These are phyloP conservation scores for Crypturellus undulatus DNA, from an alignment of 2,113 vertebrate species.

Conservation along the genomic window DNA sequence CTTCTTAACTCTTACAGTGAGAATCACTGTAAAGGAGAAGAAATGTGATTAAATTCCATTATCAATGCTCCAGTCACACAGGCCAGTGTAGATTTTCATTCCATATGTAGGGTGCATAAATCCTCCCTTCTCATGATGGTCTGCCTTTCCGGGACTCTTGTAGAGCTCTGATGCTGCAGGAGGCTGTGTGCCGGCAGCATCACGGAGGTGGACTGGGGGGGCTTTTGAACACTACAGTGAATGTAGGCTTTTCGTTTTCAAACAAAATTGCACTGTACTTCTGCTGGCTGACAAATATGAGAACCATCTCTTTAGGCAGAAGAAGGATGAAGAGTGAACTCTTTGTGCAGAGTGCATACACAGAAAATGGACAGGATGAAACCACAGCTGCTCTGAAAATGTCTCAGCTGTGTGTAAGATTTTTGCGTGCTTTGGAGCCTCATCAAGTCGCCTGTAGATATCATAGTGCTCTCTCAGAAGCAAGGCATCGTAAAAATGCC, in stretches of 20 bases:
- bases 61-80: slow-evolving; percentile 7
- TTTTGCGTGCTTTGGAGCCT: neutral
- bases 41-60: slow-evolving; percentile 13
- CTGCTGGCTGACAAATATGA: slow-evolving; percentile 39
- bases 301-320: slow-evolving; percentile 58
- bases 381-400: slow-evolving; percentile 17
- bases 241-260: slow-evolving; percentile 46
- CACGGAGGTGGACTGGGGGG: slow-evolving; percentile 19
- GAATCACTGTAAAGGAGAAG: slow-evolving; percentile 18
- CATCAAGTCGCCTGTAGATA: neutral
- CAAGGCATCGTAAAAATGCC: neutral
- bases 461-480: neutral
- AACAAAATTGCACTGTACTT: slow-evolving; percentile 51
- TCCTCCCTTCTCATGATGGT: slow-evolving; percentile 42
- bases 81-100: slow-evolving; percentile 21
- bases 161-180: slow-evolving; percentile 46
- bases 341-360: neutral
- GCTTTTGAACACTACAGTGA: slow-evolving; percentile 53
- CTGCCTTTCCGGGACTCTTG: slow-evolving; percentile 49
- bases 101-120: slow-evolving; percentile 34
- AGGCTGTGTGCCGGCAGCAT: slow-evolving; percentile 51
- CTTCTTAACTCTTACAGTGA: neutral
- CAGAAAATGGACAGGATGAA: slow-evolving; percentile 42
- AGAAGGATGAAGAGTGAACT: slow-evolving; percentile 56
- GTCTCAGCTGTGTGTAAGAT: neutral